These are phyloP conservation scores for Gallinago jamesoni DNA, from an alignment of 2,113 vertebrate species.

Conservation along the genomic window DNA sequence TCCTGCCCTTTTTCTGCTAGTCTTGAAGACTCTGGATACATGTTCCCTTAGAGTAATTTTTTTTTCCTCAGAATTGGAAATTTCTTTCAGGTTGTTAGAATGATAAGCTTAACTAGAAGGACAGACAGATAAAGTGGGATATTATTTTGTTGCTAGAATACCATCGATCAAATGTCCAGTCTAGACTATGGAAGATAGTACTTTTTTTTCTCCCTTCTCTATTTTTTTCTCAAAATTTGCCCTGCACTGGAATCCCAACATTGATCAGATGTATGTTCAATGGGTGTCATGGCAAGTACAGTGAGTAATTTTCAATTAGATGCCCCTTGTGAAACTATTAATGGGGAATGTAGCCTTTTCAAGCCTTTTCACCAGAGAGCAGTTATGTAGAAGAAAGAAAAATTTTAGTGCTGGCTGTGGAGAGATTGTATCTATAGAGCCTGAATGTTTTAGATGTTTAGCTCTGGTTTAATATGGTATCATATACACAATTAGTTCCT, in stretches of 20 bases:
- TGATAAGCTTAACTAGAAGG: background rate
- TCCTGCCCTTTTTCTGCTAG: background rate
- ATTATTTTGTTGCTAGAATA: background rate
- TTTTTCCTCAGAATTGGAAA: background rate
- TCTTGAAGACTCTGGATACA: background rate
- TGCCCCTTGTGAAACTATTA: background rate
- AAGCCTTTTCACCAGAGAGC: background rate
- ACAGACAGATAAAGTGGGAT: background rate
- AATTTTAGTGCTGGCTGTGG: background rate
- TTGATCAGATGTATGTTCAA: background rate
- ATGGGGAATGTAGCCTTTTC: background rate
- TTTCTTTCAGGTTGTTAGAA: background rate
- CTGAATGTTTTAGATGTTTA: background rate
- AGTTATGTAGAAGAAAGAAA: background rate
- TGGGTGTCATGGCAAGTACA: background rate
- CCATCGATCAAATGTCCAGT: background rate
- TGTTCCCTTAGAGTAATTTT: background rate
- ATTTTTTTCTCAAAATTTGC: background rate
- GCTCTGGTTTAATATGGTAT: background rate
- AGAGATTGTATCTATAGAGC: background rate
- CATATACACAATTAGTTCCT: background rate
- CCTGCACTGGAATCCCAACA: background rate
- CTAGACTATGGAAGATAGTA: background rate
- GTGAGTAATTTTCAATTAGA: background rate
- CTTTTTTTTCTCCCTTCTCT: background rate